Evolutionary conservation across 2,888 invertebrate species (phyloP), one percentile per base, ranked within the genome.

Genomic region (Torymus aiolomorphi): DNA sequence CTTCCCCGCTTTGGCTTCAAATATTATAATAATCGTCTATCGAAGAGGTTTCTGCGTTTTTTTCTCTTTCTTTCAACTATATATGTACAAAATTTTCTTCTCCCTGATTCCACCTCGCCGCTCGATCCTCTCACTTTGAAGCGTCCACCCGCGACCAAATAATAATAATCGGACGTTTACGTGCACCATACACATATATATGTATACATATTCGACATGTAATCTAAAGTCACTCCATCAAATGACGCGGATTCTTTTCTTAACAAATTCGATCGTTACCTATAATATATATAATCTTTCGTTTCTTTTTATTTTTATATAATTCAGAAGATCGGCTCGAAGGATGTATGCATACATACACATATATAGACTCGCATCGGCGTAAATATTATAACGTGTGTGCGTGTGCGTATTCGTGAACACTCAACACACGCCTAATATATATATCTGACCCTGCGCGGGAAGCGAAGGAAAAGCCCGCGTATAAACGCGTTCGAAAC

Each of bases 321-420:
- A 61, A 56, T 49, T 14, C 49, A 49, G 18, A 18, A 49, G 18
- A 51, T 61, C 20, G 66, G 16, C 66, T 67, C 18, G 20, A 11
- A 51, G 10, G 13, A 20, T 10, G 24, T 52, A 56, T 67, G 69
- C 76, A 71, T 75, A 70, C 76, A 70, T 77, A 73, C 56, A 74
- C 56, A 74, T 70, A 70, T 77, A 70, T 63, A 59, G 18, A 69
- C 67, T 65, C 51, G 54, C 20, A 24, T 71, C 65, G 63, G 71
- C 66, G 75, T 75, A 75, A 71, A n/a, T 76, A 81, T 76, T 76
- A 72, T 75, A 67, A 76, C 57, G 67, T 66, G 57, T 12, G 49
- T 31, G 49, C 2, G 31, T 59, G 52, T 69, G 10, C 42, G 24
- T 74, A 74, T 74, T 70, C 57, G 74, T 78, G 54, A 57, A 69